Percentiles rank a stretch among this genome's conserved stretches.
Conservation (phyloP, 1,140 invertebrate genomes). For the Steinernema feltiae region DNA sequence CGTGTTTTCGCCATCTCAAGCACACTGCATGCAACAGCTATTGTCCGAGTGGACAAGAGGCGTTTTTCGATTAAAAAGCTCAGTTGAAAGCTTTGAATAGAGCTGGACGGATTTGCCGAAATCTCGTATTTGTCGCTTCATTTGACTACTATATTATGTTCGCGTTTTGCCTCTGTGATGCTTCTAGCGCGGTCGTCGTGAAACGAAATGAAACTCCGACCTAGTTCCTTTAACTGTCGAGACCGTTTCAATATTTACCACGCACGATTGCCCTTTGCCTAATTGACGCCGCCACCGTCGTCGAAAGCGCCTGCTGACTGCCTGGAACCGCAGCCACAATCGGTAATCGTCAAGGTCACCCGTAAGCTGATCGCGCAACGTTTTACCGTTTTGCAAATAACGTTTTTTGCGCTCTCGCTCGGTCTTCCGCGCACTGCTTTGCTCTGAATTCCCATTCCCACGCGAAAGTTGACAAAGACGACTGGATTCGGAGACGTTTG, state of each 20-base stretch:
- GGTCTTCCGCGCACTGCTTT: neutral
- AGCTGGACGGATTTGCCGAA: neutral
- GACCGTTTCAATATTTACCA: neutral
- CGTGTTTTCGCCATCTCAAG: neutral
- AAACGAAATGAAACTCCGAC: neutral
- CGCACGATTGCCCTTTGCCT: constrained; percentile 8
- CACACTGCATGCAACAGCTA: neutral
- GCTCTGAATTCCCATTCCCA: neutral
- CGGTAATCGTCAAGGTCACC: constrained; percentile 1
- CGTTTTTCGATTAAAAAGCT: neutral
- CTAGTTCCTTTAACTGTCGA: neutral
- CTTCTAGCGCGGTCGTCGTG: neutral
- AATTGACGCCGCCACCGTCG: neutral
- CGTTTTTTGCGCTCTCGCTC: neutral
- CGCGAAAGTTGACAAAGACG: neutral
- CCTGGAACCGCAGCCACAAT: constrained; percentile 14
- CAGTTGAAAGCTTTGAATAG: neutral
- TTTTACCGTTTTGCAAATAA: neutral
- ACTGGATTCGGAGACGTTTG: neutral
- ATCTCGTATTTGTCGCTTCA: neutral
- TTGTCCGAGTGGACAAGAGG: constrained; percentile 5
- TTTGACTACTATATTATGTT: neutral
- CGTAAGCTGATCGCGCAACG: neutral
- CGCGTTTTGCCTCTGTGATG: neutral
- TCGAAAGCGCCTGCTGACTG: neutral